Conservation (phyloP, 2,113 vertebrate genomes). For the Rostratula benghalensis region DNA sequence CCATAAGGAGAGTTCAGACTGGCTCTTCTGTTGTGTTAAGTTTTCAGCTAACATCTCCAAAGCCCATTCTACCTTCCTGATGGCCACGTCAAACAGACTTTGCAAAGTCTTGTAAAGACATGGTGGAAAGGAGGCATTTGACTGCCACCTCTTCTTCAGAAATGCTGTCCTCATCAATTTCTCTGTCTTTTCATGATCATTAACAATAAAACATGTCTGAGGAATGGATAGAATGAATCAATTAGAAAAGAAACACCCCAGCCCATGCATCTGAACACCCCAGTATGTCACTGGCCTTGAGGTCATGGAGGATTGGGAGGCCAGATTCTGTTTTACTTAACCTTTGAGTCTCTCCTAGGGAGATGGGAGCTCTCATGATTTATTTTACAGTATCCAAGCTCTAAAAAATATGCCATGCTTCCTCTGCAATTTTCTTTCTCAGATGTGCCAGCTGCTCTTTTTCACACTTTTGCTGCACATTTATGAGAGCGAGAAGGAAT, state of each 20-base stretch:
- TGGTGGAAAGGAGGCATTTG: not conserved
- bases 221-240: not conserved
- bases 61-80: not conserved
- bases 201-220: not conserved
- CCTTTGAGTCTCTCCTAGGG: not conserved
- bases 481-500: conserved; percentile 68
- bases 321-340: not conserved
- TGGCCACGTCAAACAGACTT: not conserved
- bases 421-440: conserved; percentile 62
- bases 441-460: conserved; percentile 65
- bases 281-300: not conserved
- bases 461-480: conserved; percentile 74
- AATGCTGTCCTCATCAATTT: not conserved
- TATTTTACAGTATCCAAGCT: not conserved
- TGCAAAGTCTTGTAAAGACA: not conserved
- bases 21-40: not conserved
- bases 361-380: not conserved
- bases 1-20: not conserved
- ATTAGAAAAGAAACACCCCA: not conserved
- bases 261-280: not conserved
- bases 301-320: not conserved
- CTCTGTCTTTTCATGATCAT: not conserved
- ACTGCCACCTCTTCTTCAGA: not conserved
- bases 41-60: not conserved
- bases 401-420: conserved; percentile 20